Percentiles rank a stretch among this genome's conserved stretches.
Evolutionary conservation across 2,797 vertebrate genomes (phyloP).

Genomic region (Loriculus beryllinus): DNA sequence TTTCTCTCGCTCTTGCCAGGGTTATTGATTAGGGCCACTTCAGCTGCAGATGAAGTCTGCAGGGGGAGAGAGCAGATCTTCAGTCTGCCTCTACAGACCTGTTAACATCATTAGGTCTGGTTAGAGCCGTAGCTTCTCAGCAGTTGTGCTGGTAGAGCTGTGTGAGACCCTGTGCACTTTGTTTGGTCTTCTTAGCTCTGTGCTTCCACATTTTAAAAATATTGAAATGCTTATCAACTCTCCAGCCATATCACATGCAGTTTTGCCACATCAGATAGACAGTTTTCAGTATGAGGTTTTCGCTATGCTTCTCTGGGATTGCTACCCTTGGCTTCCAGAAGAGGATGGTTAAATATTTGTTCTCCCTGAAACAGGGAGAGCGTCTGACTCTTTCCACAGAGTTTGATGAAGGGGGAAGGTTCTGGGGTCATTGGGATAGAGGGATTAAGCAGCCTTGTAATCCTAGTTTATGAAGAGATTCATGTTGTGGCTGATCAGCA

Average conservation of each 20-base stretch:
- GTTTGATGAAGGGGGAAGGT: neutral
- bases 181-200: neutral
- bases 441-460: neutral
- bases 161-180: accelerated
- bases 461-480: neutral
- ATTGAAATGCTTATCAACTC: neutral
- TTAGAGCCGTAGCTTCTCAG: neutral
- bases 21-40: neutral
- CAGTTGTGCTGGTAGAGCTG: neutral
- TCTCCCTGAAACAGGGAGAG: neutral
- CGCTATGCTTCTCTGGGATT: neutral
- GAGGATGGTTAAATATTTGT: neutral
- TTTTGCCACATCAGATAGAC: neutral
- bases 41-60: neutral
- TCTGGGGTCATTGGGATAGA: neutral
- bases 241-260: neutral
- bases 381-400: neutral
- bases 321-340: neutral
- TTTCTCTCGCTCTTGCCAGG: neutral
- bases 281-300: neutral
- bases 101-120: neutral
- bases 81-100: neutral
- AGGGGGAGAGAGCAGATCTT: neutral
- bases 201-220: neutral
- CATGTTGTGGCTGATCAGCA: accelerated